Conservation (phyloP, 2,888 invertebrate species). For the Ochlodes sylvanus region DNA sequence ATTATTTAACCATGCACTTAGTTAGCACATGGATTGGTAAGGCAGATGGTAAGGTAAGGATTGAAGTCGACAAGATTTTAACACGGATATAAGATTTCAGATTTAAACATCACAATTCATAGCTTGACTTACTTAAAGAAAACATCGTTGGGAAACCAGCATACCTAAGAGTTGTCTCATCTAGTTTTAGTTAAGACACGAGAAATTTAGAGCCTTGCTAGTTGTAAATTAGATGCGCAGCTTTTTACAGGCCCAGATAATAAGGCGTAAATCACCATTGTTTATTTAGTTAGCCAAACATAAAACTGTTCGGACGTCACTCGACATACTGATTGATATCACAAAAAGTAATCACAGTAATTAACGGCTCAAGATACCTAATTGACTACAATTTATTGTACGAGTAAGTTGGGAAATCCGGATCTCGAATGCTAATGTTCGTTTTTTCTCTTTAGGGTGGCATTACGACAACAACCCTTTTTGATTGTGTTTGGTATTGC, state of each 20-base stretch:
- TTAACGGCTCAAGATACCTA: constrained; percentile 11
- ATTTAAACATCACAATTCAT: too few species aligned
- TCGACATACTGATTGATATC: constrained; percentile 7
- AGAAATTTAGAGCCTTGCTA: neutral
- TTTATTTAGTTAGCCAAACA: constrained; percentile 1
- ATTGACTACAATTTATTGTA: constrained; percentile 21
- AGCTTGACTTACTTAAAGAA: too few species aligned
- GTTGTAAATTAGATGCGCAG: neutral
- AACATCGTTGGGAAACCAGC: too few species aligned
- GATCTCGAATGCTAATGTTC: neutral
- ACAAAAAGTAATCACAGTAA: constrained; percentile 13
- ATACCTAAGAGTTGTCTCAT: too few species aligned
- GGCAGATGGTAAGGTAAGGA: too few species aligned
- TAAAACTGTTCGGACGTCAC: constrained; percentile 10
- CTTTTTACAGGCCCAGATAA: constrained; percentile 1
- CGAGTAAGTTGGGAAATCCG: neutral
- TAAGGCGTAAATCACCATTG: constrained; percentile 13
- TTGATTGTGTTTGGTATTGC: neutral
- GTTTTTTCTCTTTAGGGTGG: neutral
- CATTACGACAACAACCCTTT: neutral
- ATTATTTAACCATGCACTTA: neutral
- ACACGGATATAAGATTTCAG: too few species aligned
- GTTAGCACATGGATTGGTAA: too few species aligned
- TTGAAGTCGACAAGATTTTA: too few species aligned
- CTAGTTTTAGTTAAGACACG: too few species aligned